These are phyloP conservation scores for Cerastis leucographa DNA, from an alignment of 2,888 invertebrate species.

Conservation along the genomic window DNA sequence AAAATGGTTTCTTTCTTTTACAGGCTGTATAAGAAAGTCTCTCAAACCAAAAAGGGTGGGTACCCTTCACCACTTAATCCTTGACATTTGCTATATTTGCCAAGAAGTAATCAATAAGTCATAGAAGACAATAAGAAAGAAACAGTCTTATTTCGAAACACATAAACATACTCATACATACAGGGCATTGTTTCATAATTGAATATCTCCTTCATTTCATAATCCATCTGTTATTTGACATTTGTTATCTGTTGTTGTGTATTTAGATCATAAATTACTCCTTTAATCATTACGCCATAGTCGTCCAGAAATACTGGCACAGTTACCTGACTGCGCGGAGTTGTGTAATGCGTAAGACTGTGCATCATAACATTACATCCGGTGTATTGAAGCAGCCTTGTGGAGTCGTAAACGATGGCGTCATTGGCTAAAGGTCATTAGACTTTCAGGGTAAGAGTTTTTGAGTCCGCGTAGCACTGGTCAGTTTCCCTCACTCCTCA, in stretches of 20 bases:
- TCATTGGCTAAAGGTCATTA: conserved; percentile 24
- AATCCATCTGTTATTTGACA: conserved; percentile 28
- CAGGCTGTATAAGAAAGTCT: no score
- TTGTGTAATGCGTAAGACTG: conserved; percentile 44
- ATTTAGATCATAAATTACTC: conserved; percentile 34
- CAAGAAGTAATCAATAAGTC: no score
- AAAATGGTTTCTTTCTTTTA: no score
- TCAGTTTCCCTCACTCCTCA: no score
- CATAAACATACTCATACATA: no score
- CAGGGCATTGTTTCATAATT: conserved; percentile 5
- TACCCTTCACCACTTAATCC: no score
- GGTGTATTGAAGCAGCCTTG: conserved; percentile 30
- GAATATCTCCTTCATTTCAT: conserved; percentile 16
- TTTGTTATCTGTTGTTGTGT: not conserved
- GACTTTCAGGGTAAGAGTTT: conserved; percentile 15
- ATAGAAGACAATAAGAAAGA: not conserved
- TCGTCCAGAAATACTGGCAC: conserved; percentile 50
- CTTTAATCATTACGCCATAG: conserved; percentile 6
- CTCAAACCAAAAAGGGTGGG: no score
- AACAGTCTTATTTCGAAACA: no score
- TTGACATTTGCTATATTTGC: not conserved
- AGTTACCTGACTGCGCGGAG: conserved; percentile 14
- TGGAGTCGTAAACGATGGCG: conserved; percentile 41
- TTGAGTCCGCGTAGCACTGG: no score
- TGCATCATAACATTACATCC: conserved; percentile 59